Evolutionary conservation across 2,113 vertebrate species (phyloP), one percentile per base, ranked within the genome.

Genomic region (Microtus pennsylvanicus): DNA sequence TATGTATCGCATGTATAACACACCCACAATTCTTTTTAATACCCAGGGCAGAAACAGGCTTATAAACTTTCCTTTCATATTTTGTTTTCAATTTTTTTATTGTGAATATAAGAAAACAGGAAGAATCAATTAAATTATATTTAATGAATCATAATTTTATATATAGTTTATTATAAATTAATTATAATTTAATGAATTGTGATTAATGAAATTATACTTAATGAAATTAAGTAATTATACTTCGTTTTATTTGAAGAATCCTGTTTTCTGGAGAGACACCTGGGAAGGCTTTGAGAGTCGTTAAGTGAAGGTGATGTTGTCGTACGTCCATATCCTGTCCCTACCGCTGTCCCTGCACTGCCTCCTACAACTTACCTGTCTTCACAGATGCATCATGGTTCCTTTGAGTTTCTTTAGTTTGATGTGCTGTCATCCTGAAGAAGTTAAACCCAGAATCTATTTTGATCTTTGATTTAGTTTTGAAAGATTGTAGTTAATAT

Each of bases 401-500:
- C 4, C 1, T 91, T 50, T 86, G 6, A 16, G 3, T 74, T 93
- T n/a, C 2, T 42, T 90, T 69, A 80, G 24, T 5, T 28, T 45
- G 91, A 35, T 45, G 3, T 3, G 22, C n/a, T 87, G 0, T 88
- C 22, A 50, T 4, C 58, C 21, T n/a, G n/a, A 83, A 80, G 12
- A 52, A 75, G 3, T 83, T 42, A 17, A 82, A 61, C 3, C 14
- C 55, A 5, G 38, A n/a, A 82, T 61, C 38, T 76, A 50, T 81
- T 95, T 96, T 81, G 19, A 87, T 76, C 30, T 75, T 47, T n/a
- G 3, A 4, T 76, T 91, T 74, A 90, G 65, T 87, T 89, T 89
- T 81, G 30, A 93, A 88, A 92, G 24, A 74, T 24, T 86, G 35
- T 47, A 45, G 42, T 89, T 92, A 90, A 87, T 96, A 87, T 94